Evolutionary conservation across 2,797 vertebrate genomes (phyloP), one percentile per base, ranked within the genome.

Genomic region (Miichthys miiuy): DNA sequence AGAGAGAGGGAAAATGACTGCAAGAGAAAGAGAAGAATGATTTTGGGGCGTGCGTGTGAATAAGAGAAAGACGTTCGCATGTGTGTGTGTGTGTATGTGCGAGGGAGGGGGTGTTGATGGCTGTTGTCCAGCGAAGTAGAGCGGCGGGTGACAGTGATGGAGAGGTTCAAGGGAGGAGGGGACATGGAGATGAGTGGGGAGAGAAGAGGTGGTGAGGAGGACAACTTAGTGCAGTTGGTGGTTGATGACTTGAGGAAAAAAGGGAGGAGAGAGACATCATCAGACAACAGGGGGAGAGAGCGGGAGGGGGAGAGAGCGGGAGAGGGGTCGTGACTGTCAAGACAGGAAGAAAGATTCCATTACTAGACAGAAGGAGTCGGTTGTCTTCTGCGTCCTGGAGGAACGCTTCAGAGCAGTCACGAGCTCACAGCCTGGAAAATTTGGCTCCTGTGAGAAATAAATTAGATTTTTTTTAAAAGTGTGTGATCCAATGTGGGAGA

Each of bases 141-240:
- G 87, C 73, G 14, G 69, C 73, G 77, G 77, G 78, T 87, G 91
- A 90, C 94, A 94, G 88, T 94, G 94, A 94, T 92, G 91, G 91
- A 94, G 89, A 78, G 87, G 80, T 92, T 90, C 83, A 79, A 78
- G 61, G 79, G 75, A 90, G 83, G 77, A 73, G 63, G 80, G 72
- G 79, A 72, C 79, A 79, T 79, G 78, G 72, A 90, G 78, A 89
- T 86, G 88, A 87, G 88, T 68, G 79, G 74, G 51, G 72, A 82
- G 83, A 79, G 86, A 66, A 82, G 80, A 87, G 34, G 74, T 65
- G 72, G 83, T 60, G 83, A 89, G 77, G 77, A 84, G 79, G 76
- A 88, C 87, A 88, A 88, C 81, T 88, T 86, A 85, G 88, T 88
- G 88, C 81, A 77, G 68, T 85, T 65, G n/a, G 86, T 85, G 77